phyloP scores from a whole-genome alignment of 2,888 invertebrate genomes.

The Idaea aversata region DNA sequence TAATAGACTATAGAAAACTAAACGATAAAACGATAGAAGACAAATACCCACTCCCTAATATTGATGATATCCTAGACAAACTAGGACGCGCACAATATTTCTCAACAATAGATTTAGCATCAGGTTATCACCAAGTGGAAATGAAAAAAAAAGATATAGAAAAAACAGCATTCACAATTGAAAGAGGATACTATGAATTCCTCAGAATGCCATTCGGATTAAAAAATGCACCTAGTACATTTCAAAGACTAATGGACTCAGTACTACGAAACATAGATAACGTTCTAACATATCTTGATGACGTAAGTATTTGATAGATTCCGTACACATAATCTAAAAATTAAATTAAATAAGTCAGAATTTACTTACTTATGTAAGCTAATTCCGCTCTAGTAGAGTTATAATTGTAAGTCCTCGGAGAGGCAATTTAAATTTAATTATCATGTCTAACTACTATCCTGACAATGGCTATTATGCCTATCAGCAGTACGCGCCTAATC shows the following conservation, averaged over 20 bases:
- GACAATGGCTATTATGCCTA: too few relatives aligned
- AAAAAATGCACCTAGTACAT: slow-evolving; percentile 39
- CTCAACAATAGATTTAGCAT: slow-evolving; percentile 31
- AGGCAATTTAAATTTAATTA: too few relatives aligned
- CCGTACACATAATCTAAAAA: slow-evolving; percentile 27
- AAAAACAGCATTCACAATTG: slow-evolving; percentile 41
- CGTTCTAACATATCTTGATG: slow-evolving; percentile 43
- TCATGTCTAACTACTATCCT: too few relatives aligned
- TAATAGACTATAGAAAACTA: slow-evolving; percentile 7
- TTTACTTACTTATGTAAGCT: too few relatives aligned
- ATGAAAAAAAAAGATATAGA: slow-evolving; percentile 23
- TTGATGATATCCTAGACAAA: background rate
- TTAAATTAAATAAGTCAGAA: slow-evolving; percentile 30
- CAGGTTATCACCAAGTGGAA: slow-evolving; percentile 28
- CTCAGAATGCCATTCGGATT: slow-evolving; percentile 42
- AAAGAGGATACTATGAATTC: slow-evolving; percentile 41
- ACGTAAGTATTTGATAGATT: slow-evolving; percentile 37
- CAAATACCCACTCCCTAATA: slow-evolving; percentile 4
- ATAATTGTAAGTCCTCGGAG: too few relatives aligned
- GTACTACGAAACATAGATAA: slow-evolving; percentile 36
- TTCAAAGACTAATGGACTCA: slow-evolving; percentile 43
- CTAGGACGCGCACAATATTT: slow-evolving; percentile 27
- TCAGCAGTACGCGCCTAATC: too few relatives aligned
- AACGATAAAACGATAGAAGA: slow-evolving; percentile 4
- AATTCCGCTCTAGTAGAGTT: too few relatives aligned